These are phyloP conservation scores for Tragulus kanchil DNA, from an alignment of 2,113 vertebrate species.

Conservation along the genomic window DNA sequence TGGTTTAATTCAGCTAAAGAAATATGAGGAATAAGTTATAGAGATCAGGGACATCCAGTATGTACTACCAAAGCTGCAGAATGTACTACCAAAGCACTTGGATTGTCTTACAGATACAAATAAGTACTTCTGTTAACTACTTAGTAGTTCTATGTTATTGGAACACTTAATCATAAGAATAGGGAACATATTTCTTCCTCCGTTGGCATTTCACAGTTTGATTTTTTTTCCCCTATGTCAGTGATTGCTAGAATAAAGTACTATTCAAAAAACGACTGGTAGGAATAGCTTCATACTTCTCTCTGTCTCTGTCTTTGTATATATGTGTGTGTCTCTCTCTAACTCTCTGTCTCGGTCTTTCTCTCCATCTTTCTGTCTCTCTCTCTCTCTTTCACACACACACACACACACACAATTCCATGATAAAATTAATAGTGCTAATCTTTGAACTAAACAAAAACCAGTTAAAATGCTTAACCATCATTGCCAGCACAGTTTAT, in stretches of 20 bases:
- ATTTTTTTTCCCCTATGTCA: neutral
- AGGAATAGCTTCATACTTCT: neutral
- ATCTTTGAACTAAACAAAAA: neutral
- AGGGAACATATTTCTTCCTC: neutral
- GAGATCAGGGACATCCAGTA: neutral
- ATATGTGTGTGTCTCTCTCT: too few relatives aligned
- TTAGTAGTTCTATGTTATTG: neutral
- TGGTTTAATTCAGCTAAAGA: neutral
- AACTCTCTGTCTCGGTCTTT: neutral
- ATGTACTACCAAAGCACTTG: neutral
- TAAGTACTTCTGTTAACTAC: neutral
- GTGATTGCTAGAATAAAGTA: neutral
- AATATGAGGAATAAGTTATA: neutral
- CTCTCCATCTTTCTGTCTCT: neutral
- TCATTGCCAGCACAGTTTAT: neutral
- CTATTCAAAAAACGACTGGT: slow-evolving; percentile 42
- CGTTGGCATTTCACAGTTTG: neutral
- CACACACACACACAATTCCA: neutral
- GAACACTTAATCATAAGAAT: slow-evolving; percentile 36
- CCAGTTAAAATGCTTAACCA: neutral
- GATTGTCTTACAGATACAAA: neutral
- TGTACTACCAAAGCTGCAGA: neutral
- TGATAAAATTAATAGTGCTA: slow-evolving; percentile 8
- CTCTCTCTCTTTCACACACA: neutral
- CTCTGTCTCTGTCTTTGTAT: too few relatives aligned